phyloP scores from a whole-genome alignment of 2,113 vertebrate species.

The Gallinago media region DNA sequence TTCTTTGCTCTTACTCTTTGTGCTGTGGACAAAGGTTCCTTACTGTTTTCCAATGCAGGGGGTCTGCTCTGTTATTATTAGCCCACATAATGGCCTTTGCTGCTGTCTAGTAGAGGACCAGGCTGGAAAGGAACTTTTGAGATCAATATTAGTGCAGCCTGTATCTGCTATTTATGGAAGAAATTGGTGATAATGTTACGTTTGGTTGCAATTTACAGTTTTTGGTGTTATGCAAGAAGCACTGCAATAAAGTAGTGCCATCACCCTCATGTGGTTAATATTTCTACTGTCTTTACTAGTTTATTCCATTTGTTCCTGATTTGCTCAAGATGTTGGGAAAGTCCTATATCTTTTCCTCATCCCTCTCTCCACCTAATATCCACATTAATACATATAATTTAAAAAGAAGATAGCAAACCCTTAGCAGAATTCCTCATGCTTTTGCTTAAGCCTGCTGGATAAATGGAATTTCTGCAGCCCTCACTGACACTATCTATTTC shows the following conservation, averaged over 20 bases:
- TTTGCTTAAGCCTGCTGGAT: neutral
- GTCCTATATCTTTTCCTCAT: neutral
- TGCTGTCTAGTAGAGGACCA: neutral
- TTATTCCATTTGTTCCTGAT: neutral
- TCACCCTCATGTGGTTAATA: neutral
- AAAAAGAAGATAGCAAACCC: neutral
- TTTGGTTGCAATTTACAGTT: neutral
- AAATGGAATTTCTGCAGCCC: neutral
- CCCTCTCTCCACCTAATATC: neutral
- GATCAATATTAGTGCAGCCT: neutral
- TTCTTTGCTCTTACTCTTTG: neutral
- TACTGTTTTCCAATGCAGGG: neutral
- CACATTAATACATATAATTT: neutral
- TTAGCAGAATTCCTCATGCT: neutral
- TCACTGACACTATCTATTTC: neutral
- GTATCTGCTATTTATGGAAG: neutral
- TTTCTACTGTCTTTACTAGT: neutral
- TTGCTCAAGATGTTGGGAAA: neutral
- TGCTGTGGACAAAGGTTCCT: neutral
- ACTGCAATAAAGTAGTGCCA: neutral
- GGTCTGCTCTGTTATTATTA: neutral
- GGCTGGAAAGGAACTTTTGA: neutral
- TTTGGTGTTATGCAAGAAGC: neutral
- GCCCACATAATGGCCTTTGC: neutral
- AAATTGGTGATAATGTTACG: neutral